Evolutionary conservation across 2,888 invertebrate genomes (phyloP).

Genomic region (Iselma pallidipennis): DNA sequence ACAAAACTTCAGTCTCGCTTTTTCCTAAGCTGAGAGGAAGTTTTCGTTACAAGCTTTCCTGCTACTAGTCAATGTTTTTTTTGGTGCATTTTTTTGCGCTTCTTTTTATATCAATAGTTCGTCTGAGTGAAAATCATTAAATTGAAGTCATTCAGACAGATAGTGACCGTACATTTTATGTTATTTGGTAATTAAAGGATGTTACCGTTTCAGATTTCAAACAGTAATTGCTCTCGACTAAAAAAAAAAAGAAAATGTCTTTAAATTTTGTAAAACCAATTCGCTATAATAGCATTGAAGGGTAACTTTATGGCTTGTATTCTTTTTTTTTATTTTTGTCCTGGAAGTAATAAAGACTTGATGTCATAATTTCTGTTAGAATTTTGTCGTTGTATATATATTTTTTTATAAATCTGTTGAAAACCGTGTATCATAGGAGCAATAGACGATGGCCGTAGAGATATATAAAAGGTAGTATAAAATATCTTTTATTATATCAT

Average conservation of each 20-base stretch:
- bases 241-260: background rate
- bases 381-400: background rate
- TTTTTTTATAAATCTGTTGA: slow-evolving; percentile 8
- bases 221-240: too few species aligned
- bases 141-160: background rate
- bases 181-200: background rate
- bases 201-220: background rate
- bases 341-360: background rate
- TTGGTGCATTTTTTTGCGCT: too few species aligned
- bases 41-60: too few species aligned
- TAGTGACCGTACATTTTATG: background rate
- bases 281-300: too few species aligned
- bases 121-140: background rate
- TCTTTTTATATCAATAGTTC: too few species aligned
- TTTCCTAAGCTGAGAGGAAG: too few species aligned
- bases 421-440: slow-evolving; percentile 27
- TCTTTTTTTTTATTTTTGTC: too few species aligned
- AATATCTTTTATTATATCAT: slow-evolving; percentile 43
- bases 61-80: too few species aligned
- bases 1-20: too few species aligned
- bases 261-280: too few species aligned
- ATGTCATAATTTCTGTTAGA: background rate
- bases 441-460: slow-evolving; percentile 26
- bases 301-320: too few species aligned
- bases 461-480: slow-evolving; percentile 36